Conservation (phyloP, 2,113 vertebrate species). For the Alethe castanea region DNA sequence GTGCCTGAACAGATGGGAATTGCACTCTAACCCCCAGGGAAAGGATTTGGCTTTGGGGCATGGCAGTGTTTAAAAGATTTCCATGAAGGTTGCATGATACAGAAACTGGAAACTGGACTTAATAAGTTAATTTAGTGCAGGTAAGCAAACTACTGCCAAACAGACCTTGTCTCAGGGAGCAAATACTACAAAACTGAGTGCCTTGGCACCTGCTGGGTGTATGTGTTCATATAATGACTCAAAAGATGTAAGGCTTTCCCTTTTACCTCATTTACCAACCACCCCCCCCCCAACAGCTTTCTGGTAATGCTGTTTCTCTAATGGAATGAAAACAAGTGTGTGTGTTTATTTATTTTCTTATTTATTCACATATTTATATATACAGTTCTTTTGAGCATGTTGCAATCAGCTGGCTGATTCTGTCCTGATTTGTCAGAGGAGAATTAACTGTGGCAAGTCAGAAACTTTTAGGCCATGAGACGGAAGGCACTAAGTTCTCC, state of each 20-base stretch:
- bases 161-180: neutral
- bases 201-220: neutral
- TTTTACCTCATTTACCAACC: neutral
- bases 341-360: too few species aligned
- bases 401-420: neutral
- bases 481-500: neutral
- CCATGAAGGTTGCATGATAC: neutral
- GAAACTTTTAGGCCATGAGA: neutral
- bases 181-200: neutral
- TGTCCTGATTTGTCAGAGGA: neutral
- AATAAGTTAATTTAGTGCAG: neutral
- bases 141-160: neutral
- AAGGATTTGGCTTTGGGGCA: neutral
- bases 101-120: neutral
- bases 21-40: neutral
- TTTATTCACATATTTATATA: too few species aligned
- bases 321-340: neutral
- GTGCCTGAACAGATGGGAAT: neutral
- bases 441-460: neutral
- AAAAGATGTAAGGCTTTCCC: neutral
- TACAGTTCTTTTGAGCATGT: neutral
- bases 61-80: neutral
- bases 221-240: neutral
- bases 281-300: rapidly evolving
- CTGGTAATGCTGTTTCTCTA: neutral